Base-by-base conservation (phyloP, 1,140 invertebrate genomes). In the Zaprionus lachaisei region DNA sequence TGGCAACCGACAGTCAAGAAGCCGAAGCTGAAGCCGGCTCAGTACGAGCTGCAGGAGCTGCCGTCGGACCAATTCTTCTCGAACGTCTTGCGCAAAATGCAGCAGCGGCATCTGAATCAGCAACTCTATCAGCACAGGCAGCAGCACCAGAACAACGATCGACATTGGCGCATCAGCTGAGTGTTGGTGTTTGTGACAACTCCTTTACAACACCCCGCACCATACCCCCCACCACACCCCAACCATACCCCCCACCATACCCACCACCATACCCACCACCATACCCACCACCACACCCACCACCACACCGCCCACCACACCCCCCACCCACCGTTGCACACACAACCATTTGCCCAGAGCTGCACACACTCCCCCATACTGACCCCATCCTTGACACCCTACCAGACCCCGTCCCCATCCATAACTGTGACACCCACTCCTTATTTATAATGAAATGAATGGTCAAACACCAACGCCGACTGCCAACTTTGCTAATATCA, bases 401-500 rank as follows among this genome's bases (percentile, higher is more conserved):
- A 9, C 47, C 41, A n/a, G 41, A n/a, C 5, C 47, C 47, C 9
- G 7, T 17, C n/a, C 47, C 20, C 20, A 12, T 22, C 31, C 9
- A 34, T 47, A n/a, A 14, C n/a, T 31, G 17, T 44, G 31, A 38
- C 49, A 28, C n/a, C 11, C 55, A 15, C 17, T 47, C 26, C 28
- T 68, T 60, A 56, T 56, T 31, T 20, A 74, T 9, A 49, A 74
- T 56, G 57, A 69, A 62, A 38, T 54, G 54, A 44, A 44, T 41
- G 15, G 24, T 28, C n/a, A 57, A 75, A 70, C 58, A 75, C 64
- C 67, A 71, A 49, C 62, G 51, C 54, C 15, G 17, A 12, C 12
- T 71, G 66, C 67, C 67, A 57, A 57, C 68, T 73, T 68, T 62
- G 37, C 70, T 73, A 73, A 77, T 73, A 58, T 67, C 75, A 73